Percentiles rank a stretch among this genome's conserved stretches.
phyloP scores from a whole-genome alignment of 2,888 invertebrate species.

The Hirudinaria manillensis region DNA sequence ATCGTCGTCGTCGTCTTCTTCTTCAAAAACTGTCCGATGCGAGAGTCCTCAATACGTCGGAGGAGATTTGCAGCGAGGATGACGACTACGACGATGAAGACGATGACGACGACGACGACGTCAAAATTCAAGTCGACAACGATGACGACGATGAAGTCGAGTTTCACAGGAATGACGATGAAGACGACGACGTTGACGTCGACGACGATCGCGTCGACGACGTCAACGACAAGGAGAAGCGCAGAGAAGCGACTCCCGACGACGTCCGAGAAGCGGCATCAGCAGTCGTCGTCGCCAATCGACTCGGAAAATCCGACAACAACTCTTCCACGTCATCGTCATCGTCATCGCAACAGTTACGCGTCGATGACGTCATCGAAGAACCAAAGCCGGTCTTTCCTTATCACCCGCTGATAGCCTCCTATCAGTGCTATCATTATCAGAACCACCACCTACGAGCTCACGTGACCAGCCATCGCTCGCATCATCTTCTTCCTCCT shows the following conservation, averaged over 20 bases:
- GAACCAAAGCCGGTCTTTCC: not conserved
- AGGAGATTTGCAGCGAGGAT: not conserved
- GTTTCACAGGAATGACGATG: conserved; percentile 1
- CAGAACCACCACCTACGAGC: not conserved
- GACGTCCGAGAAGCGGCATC: conserved; percentile 4
- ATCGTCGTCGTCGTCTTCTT: not conserved
- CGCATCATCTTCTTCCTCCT: not conserved
- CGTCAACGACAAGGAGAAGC: not conserved
- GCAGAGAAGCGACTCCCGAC: not conserved
- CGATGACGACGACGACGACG: not conserved
- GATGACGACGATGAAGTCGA: not conserved
- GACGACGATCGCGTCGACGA: conserved; percentile 1
- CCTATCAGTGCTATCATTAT: conserved; percentile 19
- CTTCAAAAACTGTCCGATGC: not conserved
- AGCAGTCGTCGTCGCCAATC: not conserved
- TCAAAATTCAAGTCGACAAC: not conserved
- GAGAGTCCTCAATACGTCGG: not conserved
- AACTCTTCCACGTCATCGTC: not conserved
- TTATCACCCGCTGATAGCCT: not conserved
- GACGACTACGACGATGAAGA: not conserved
- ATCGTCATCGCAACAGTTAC: not conserved
- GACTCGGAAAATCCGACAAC: not conserved
- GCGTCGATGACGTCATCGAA: too few species aligned
- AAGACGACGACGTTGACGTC: not conserved
- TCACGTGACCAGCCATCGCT: not conserved